phyloP scores from a whole-genome alignment of 1,140 invertebrate genomes.

The Portunus trituberculatus region DNA sequence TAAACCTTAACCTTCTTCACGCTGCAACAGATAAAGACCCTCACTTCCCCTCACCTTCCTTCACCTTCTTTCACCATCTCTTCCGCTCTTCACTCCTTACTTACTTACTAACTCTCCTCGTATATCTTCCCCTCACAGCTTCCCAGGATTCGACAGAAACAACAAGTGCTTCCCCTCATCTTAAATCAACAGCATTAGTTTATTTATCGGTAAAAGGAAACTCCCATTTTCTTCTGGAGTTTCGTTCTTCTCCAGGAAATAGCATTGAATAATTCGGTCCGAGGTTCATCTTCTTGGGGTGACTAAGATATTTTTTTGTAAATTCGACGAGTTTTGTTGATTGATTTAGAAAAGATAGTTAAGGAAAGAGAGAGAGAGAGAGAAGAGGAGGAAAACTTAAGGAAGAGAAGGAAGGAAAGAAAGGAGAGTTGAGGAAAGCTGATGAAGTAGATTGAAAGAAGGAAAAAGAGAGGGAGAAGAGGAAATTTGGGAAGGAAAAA shows the following conservation, averaged over 20 bases:
- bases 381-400: not conserved
- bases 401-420: not conserved
- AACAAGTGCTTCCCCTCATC: not conserved
- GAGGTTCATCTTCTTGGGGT: not conserved
- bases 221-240: not conserved
- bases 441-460: not conserved
- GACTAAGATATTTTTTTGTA: not conserved
- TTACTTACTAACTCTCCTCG: too few species aligned
- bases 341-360: not conserved
- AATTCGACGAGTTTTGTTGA: not conserved
- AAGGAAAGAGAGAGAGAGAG: not conserved
- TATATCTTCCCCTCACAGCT: not conserved
- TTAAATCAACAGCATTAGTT: not conserved
- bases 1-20: too few species aligned
- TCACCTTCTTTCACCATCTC: conserved; percentile 6
- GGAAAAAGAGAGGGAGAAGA: not conserved
- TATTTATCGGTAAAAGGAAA: not conserved
- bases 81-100: not conserved
- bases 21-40: not conserved
- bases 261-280: not conserved
- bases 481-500: not conserved
- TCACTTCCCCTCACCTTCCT: not conserved
- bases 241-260: not conserved
- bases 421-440: not conserved
- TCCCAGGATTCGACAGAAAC: not conserved